These are phyloP conservation scores for Ahaetulla prasina DNA, from an alignment of 2,113 vertebrate species.

Conservation along the genomic window DNA sequence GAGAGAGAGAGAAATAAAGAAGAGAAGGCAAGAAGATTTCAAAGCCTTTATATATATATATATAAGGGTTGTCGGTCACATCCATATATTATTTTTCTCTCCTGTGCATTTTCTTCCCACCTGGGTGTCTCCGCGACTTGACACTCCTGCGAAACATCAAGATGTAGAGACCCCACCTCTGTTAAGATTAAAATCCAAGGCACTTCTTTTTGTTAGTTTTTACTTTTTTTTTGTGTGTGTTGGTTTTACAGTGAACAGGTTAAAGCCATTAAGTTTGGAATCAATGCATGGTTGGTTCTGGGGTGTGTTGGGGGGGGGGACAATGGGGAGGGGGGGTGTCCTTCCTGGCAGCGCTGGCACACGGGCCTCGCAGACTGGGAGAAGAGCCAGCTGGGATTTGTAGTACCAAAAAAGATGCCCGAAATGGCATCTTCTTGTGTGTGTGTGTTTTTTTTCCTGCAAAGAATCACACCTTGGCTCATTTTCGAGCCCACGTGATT, in stretches of 20 bases:
- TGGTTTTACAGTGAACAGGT: slow-evolving; percentile 76
- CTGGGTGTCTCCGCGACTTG: slow-evolving; percentile 62
- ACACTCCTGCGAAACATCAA: slow-evolving; percentile 62
- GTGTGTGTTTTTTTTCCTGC: neutral
- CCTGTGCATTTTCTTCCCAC: slow-evolving; percentile 64
- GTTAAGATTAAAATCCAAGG: slow-evolving; percentile 76
- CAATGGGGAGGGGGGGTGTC: no score
- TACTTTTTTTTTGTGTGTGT: neutral
- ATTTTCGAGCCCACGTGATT: rapidly evolving
- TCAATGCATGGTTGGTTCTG: slow-evolving; percentile 70
- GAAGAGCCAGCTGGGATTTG: neutral
- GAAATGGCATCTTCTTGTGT: neutral
- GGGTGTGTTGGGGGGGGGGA: slow-evolving; percentile 46
- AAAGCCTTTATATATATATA: slow-evolving; percentile 36
- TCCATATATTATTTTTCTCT: slow-evolving; percentile 31
- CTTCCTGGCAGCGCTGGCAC: neutral
- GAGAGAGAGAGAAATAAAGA: neutral
- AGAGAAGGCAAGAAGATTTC: slow-evolving; percentile 35
- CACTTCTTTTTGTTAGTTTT: slow-evolving; percentile 62
- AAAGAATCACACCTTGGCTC: no score
- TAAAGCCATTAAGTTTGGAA: slow-evolving; percentile 72
- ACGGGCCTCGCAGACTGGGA: neutral
- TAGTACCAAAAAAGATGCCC: neutral
- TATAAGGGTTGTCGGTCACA: slow-evolving; percentile 45
- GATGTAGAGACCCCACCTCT: slow-evolving; percentile 72